Evolutionary conservation across 2,113 vertebrate genomes (phyloP), one percentile per base, ranked within the genome.

Genomic region (Daphoenositta chrysoptera): DNA sequence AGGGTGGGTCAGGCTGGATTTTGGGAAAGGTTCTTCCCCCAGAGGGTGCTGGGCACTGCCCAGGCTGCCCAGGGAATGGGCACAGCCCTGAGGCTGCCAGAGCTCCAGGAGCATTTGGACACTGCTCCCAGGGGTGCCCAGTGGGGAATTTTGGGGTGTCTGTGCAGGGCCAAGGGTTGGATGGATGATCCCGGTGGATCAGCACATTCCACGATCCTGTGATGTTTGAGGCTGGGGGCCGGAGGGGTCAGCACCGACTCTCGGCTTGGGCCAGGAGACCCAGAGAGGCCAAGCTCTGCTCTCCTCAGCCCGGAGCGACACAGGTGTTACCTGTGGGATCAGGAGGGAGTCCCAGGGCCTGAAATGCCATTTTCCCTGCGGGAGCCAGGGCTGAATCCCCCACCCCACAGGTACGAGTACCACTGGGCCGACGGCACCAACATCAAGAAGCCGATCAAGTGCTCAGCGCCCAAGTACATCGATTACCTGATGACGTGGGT

Each of bases 401-500:
- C 19, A 10, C 39, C 51, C 75, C 42, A 3, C 89, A 99, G 99
- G 95, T 99, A 99, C 24, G 99, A 99, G 92, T 99, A 99, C 97
- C 99, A 99, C 94, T 99, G 99, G 99, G 99, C 99, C 6, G 99
- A 99, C 14, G 99, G 99, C 86, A 99, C 99, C 91, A 99, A 99
- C 95, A 99, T 99, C 85, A 99, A 99, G 97, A 99, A 99, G 93
- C 99, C 99, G 2, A 99, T 99, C 95, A 99, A 99, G 94, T 99
- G 99, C 97, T 99, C 99, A 0, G 99, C 99, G 4, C 99, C 99
- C 4, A 99, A 99, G 85, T 99, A 99, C 96, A 99, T 99, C 6
- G 99, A 99, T 91, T 99, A 99, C 97, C 87, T 99, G 98, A 99
- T 99, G 99, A 99, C 99, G 9, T 99, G 99, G 99, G 99, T 99